Base-by-base conservation (phyloP, 2,888 invertebrate species). In the Cactoblastis cactorum region DNA sequence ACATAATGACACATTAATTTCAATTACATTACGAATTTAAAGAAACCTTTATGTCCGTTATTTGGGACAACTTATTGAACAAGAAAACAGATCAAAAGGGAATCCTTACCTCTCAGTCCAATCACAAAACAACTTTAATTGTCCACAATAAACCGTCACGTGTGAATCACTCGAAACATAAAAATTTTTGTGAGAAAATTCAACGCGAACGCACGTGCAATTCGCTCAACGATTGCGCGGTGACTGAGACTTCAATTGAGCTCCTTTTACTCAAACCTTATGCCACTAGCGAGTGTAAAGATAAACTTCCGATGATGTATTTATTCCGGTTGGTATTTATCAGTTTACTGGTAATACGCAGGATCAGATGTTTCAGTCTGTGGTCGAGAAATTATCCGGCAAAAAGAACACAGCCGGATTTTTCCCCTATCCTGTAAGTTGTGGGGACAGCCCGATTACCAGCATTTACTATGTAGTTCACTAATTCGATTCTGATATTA, bases 251-350 rank as follows among this genome's bases (percentile, higher is more conserved):
- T 51, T 61, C 56, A 53, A 56, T 62, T 67, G 63, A 65, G 72
- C 69, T 74, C 80, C 84, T 83, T 80, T 85, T 84, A 82, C 81
- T 77, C 67, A 56, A 70, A 72, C 73, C 68, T 70, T 66, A 67
- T 74, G 76, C 76, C 75, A 74, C 71, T 74, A 69, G 72, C 68
- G 72, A 74, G 60, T 58, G 54, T 58, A 69, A 55, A 64, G 65
- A 57, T 62, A 74, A 71, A 77, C 83, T 83, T 87, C 85, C 85
- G 86, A 85, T 80, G 79, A 80, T 79, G 67, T 68, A 71, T 53
- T 72, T 58, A 73, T 78, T 81, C 83, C 83, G 85, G 77, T 74
- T 80, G 69, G 69, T 58, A 67, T 69, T 68, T 65, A 64, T 70
- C 59, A 65, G 52, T 53, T 45, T 59, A 52, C 53, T 45, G 53